A percentile compares a stretch with the other conserved stretches of the same genome.
These are phyloP conservation scores for Crotalus helleri DNA, from an alignment of 2,113 vertebrate genomes.

Conservation along the genomic window DNA sequence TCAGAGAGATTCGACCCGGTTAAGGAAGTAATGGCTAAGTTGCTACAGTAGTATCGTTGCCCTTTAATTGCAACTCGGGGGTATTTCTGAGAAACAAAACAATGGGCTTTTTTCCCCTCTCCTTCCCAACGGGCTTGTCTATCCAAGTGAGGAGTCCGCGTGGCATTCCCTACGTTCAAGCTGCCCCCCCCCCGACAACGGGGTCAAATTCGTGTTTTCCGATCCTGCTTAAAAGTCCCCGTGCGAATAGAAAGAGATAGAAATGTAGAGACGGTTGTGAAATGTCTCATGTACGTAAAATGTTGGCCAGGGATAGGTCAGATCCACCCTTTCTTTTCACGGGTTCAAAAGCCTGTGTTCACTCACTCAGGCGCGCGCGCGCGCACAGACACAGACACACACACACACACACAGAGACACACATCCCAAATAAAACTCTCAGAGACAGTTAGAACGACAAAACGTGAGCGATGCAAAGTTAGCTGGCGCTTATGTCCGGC, in stretches of 20 bases:
- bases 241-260: neutral
- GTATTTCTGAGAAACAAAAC: rapidly evolving
- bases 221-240: conserved; percentile 17
- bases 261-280: neutral
- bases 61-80: neutral
- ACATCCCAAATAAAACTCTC: neutral
- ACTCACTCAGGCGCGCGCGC: too few relatives aligned
- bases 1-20: neutral
- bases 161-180: neutral
- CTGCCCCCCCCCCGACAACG: neutral
- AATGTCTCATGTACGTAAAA: neutral
- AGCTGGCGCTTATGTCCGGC: neutral
- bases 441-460: neutral
- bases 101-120: too few relatives aligned
- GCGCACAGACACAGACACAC: too few relatives aligned
- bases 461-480: neutral
- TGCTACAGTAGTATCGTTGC: neutral
- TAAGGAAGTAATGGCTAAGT: neutral
- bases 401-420: neutral
- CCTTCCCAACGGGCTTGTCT: neutral
- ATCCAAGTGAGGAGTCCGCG: neutral
- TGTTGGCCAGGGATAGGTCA: neutral
- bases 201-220: neutral
- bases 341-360: neutral
- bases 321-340: neutral